Percentiles rank a stretch among this genome's conserved stretches.
These are phyloP conservation scores for Nycticebus coucang DNA, from an alignment of 2,113 vertebrate species.

Conservation along the genomic window DNA sequence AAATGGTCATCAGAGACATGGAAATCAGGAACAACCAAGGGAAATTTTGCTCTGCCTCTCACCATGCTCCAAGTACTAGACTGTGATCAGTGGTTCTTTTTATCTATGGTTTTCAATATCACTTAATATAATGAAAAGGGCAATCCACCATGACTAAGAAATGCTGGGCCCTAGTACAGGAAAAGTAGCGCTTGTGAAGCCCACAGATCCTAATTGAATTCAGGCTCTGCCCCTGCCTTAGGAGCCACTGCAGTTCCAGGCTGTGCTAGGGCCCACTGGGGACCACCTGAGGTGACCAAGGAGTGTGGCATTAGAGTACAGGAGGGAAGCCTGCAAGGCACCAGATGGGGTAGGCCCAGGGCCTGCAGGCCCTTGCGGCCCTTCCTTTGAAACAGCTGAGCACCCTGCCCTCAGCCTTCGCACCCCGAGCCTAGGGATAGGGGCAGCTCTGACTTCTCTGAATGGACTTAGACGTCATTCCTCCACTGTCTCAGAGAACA, in stretches of 20 bases:
- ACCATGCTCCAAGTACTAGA: background rate
- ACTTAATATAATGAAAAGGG: background rate
- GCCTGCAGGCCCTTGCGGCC: too few species aligned
- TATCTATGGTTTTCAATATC: background rate
- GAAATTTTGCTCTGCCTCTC: background rate
- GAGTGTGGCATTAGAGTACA: too few species aligned
- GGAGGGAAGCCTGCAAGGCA: background rate
- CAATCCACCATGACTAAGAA: background rate
- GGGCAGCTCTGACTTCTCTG: background rate
- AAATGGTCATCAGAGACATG: conserved; percentile 1
- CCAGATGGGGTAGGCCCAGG: too few species aligned
- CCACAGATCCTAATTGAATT: background rate
- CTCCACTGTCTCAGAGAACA: background rate
- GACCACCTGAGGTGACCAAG: background rate
- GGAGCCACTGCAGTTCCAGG: background rate
- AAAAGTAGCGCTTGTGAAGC: background rate
- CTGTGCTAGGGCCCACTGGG: background rate
- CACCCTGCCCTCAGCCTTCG: too few species aligned
- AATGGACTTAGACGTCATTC: background rate
- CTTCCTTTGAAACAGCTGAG: background rate
- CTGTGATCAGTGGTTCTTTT: background rate
- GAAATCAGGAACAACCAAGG: conserved; percentile 49
- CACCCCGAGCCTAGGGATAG: background rate
- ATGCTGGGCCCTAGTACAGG: background rate
- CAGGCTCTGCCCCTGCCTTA: background rate